Conservation (phyloP, 2,797 vertebrate genomes). For the Anguilla pacifica region DNA sequence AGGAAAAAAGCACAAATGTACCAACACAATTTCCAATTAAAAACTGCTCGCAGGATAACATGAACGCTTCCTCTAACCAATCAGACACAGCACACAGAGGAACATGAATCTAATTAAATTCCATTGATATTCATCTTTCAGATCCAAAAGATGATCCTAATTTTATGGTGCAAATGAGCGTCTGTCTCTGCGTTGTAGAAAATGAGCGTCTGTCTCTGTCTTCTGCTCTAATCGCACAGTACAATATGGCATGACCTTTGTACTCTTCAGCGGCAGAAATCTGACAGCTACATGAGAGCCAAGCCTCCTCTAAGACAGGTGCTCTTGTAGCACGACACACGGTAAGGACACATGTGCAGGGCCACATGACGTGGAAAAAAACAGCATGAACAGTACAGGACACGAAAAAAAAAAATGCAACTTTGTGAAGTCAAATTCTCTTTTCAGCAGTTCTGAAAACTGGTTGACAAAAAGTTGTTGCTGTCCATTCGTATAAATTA, state of each 20-base stretch:
- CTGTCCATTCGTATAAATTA: too few relatives aligned
- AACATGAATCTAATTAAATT: not conserved
- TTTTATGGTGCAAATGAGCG: not conserved
- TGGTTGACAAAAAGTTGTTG: too few relatives aligned
- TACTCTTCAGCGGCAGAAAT: not conserved
- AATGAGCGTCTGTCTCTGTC: too few relatives aligned
- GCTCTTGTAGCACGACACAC: not conserved
- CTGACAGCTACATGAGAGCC: not conserved
- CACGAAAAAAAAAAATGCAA: not conserved
- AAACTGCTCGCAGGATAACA: not conserved
- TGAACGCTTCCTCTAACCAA: not conserved
- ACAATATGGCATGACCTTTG: not conserved
- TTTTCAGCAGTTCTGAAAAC: not conserved
- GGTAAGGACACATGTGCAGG: not conserved
- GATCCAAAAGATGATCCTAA: not conserved
- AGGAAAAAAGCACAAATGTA: not conserved
- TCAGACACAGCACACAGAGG: not conserved
- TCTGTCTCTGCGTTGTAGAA: not conserved
- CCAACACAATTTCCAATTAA: not conserved
- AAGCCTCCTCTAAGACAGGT: not conserved
- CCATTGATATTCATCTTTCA: not conserved
- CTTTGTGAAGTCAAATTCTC: not conserved
- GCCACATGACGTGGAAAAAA: too few relatives aligned
- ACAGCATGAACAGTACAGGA: not conserved
- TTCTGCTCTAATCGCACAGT: not conserved